Percentiles rank a stretch among this genome's conserved stretches.
Evolutionary conservation across 2,888 invertebrate genomes (phyloP).

Genomic region (Thymelicus acteon): DNA sequence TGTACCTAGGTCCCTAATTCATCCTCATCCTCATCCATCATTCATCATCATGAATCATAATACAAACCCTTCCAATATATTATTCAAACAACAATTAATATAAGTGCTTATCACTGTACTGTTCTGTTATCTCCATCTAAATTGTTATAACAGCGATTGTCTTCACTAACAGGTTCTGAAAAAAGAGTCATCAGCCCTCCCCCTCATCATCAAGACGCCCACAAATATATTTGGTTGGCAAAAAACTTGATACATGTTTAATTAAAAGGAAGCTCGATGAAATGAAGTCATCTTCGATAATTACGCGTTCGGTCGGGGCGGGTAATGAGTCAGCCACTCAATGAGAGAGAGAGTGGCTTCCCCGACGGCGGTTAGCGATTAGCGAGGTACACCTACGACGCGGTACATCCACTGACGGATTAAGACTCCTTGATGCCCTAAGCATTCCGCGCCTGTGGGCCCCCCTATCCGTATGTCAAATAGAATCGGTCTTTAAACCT

Average conservation of each 20-base stretch:
- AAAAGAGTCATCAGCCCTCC: constrained; percentile 35
- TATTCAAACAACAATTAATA: too few relatives aligned
- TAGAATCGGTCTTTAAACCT: too few relatives aligned
- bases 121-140: not conserved
- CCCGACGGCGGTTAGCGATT: not conserved
- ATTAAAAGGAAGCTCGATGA: constrained; percentile 49
- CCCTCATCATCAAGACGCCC: constrained; percentile 41
- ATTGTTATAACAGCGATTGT: constrained; percentile 1
- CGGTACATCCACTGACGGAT: too few relatives aligned
- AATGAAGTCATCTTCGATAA: constrained; percentile 53
- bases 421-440: too few relatives aligned
- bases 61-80: too few relatives aligned
- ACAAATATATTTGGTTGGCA: constrained; percentile 41
- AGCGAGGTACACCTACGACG: not conserved
- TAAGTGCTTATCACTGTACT: too few relatives aligned
- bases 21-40: too few relatives aligned
- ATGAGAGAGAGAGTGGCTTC: not conserved
- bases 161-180: constrained; percentile 18
- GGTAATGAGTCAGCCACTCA: constrained; percentile 28
- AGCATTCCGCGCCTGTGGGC: too few relatives aligned
- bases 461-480: too few relatives aligned
- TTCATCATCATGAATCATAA: too few relatives aligned
- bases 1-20: too few relatives aligned
- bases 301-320: constrained; percentile 45
- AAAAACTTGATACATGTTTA: constrained; percentile 51